Conservation (phyloP, 2,797 vertebrate genomes). For the Amphiprion clarkii region DNA sequence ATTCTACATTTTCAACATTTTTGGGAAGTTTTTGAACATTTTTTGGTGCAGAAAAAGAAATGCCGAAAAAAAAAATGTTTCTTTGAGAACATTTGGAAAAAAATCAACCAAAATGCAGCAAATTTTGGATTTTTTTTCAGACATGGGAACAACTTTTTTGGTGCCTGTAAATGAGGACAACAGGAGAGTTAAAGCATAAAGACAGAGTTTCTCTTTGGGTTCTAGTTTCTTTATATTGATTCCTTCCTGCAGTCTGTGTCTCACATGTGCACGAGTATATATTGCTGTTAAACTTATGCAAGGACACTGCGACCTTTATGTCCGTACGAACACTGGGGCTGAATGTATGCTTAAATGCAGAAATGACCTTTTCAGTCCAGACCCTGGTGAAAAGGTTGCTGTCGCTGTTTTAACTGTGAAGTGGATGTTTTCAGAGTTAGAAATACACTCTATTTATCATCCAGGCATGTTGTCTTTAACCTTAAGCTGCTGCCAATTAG, state of each 20-base stretch:
- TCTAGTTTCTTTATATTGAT: background rate
- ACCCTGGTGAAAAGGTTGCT: background rate
- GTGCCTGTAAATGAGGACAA: too few species aligned
- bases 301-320: background rate
- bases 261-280: background rate
- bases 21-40: too few species aligned
- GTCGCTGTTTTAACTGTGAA: background rate
- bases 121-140: too few species aligned
- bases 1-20: too few species aligned
- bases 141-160: too few species aligned
- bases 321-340: background rate
- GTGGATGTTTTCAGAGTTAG: slow-evolving; percentile 14
- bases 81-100: too few species aligned
- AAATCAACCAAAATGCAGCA: too few species aligned
- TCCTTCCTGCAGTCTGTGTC: background rate
- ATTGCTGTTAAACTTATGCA: background rate
- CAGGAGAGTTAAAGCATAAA: background rate
- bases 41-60: too few species aligned
- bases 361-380: slow-evolving; percentile 26
- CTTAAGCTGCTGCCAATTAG: background rate
- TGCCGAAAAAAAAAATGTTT: too few species aligned
- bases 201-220: background rate
- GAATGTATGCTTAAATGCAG: background rate
- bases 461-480: slow-evolving; percentile 5
- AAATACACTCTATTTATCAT: slow-evolving; percentile 6